Base-by-base conservation (phyloP, 2,888 invertebrate species). In the Cybosia mesomella region DNA sequence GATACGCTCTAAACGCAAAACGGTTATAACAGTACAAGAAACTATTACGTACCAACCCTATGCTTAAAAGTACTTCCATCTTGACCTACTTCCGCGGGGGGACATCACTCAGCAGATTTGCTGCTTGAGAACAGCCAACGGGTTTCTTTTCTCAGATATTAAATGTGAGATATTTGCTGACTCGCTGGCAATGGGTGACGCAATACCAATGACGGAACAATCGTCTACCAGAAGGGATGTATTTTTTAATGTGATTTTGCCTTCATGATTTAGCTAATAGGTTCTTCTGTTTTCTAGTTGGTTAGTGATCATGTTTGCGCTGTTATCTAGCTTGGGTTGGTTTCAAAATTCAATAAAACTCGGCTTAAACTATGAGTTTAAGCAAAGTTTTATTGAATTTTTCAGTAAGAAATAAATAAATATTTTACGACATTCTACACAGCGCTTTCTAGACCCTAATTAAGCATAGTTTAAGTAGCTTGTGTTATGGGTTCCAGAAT, bases 71-170 rank as follows among this genome's bases (percentile, higher is more conserved):
- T 82, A 22, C 69, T 63, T 69, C 55, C 87, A 87, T 89, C 92
- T 92, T 91, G 92, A 92, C 92, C 92, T 84, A 87, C 84, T 92
- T 91, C 84, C 61, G 49, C 22, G 58, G 55, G 15, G 43, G 39
- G 53, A 88, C 85, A 89, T 90, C 90, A 91, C 90, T 87, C 86
- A 84, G 90, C 88, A 87, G 89, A 89, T 89, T 91, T 89, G 80
- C 77, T 81, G 84, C 87, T 88, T 87, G 85, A 89, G 87, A 89
- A 86, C 83, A 85, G 84, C 85, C 83, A 85, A 85, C 81, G 80
- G 82, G 85, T 83, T 84, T 87, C 86, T 84, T 82, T 83, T 78
- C 75, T 76, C 77, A 81, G 85, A 85, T 85, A 87, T 86, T 85
- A 85, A 73, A 76, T 49, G 64, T 39, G 55, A 57, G 58, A 32